These are phyloP conservation scores for Sceloporus tristichus DNA, from an alignment of 2,113 vertebrate species.

Conservation along the genomic window DNA sequence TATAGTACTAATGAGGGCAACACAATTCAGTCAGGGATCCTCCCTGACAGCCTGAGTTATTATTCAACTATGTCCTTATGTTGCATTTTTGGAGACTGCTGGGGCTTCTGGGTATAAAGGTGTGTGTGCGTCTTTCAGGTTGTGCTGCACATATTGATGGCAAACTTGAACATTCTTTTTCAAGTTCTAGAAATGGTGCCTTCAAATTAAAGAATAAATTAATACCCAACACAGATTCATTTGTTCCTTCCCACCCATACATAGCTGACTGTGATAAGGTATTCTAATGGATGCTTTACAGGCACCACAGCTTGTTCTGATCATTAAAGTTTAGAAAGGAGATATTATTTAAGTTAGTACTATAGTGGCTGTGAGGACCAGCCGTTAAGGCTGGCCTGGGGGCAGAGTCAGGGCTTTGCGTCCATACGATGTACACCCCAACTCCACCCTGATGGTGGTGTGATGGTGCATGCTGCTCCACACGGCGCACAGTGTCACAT, in stretches of 20 bases:
- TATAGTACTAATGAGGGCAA: slow-evolving; percentile 21
- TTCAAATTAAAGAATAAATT: slow-evolving; percentile 2
- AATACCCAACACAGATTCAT: neutral
- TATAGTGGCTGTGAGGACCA: too few species aligned
- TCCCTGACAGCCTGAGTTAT: slow-evolving; percentile 5
- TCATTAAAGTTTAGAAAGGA: neutral
- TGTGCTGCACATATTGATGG: neutral
- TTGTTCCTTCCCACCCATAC: neutral
- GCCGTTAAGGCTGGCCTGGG: too few species aligned
- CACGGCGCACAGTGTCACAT: too few species aligned
- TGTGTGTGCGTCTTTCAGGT: neutral
- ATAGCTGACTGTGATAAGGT: neutral
- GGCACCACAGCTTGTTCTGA: neutral
- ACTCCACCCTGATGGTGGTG: too few species aligned
- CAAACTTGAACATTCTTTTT: neutral
- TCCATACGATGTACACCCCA: too few species aligned
- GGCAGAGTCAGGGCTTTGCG: too few species aligned
- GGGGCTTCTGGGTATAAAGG: neutral
- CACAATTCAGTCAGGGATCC: neutral
- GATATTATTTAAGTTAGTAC: too few species aligned
- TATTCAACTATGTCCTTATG: slow-evolving; percentile 1
- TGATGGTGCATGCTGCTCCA: too few species aligned
- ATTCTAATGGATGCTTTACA: neutral
- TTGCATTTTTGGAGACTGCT: neutral
- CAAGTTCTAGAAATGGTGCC: neutral